Base-by-base conservation (phyloP, 2,797 vertebrate genomes). In the Liasis olivaceus region DNA sequence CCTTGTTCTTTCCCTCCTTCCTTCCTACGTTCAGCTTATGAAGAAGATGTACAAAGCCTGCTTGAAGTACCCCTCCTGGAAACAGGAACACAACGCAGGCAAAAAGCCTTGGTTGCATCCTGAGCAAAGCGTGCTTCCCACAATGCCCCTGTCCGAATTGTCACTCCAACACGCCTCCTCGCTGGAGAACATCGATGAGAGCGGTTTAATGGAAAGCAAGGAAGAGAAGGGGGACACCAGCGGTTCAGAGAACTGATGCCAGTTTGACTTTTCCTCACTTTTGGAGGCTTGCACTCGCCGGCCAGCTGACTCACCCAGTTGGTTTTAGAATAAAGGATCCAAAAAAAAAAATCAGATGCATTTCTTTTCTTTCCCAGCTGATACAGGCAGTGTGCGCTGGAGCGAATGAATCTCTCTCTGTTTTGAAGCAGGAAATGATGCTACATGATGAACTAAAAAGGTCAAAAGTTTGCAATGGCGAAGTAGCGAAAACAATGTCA, bases 51-150 rank as follows among this genome's bases (percentile, higher is more conserved):
- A 98, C 96, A 97, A 97, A 96, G 98, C 98, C 0, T 98, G 98
- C 0, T 92, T 98, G 93, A 95, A 96, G 84, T 98, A 98, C 93
- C 90, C 93, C 0, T 94, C 93, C 42, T 98, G 98, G 98, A 98
- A 99, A 91, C 59, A 66, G 81, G 84, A 97, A 87, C 97, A 98
- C 93, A 93, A 86, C 8, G 97, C 98, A 0, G 90, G 95, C 77
- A 20, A 92, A 15, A 98, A 99, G 93, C 98, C 98, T 0, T 98
- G 98, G 98, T 86, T 98, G 17, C 92, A 97, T 93, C 98, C 98
- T 0, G 97, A 98, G 91, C 98, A 98, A 97, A 98, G 59, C 95
- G 93, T 86, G 4, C 97, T 98, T 36, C 95, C 98, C 51, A 95
- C 92, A 88, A 98, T 98, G 97, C 96, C 97, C 69, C 95, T 98